These are phyloP conservation scores for Galleria mellonella DNA, from an alignment of 1,140 invertebrate species.

Conservation along the genomic window DNA sequence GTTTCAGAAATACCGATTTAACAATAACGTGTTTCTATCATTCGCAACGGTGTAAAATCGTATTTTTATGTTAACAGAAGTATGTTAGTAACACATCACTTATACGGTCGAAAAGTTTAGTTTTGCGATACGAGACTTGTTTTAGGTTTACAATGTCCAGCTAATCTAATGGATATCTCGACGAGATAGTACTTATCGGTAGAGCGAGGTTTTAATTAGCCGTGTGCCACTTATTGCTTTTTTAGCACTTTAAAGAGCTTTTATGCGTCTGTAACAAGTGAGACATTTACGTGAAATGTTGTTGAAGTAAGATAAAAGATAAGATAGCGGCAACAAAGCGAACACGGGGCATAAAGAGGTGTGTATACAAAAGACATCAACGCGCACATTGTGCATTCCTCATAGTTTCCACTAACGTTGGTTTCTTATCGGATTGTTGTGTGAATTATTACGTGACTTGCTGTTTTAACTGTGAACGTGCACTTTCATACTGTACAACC, in stretches of 20 bases:
- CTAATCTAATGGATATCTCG: constrained; percentile 1
- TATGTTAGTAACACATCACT: constrained; percentile 11
- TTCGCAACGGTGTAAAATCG: constrained; percentile 32
- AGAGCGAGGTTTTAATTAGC: constrained; percentile 3
- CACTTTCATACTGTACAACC: not conserved
- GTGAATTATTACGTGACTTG: constrained; percentile 38
- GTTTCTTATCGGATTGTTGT: constrained; percentile 28
- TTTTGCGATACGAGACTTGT: not conserved
- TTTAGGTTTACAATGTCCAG: constrained; percentile 1
- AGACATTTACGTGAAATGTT: not conserved
- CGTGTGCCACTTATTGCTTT: not conserved
- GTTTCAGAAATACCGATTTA: constrained; percentile 2
- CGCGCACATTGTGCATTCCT: constrained; percentile 19
- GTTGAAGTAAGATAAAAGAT: constrained; percentile 18
- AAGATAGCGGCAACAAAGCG: constrained; percentile 25
- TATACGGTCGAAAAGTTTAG: not conserved
- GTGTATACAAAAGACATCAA: constrained; percentile 62
- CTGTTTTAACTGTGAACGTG: constrained; percentile 12
- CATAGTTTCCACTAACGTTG: constrained; percentile 2
- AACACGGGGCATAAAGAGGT: constrained; percentile 25
- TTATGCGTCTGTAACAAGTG: not conserved
- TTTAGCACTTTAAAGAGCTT: not conserved
- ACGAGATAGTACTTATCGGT: not conserved
- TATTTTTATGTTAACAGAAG: constrained; percentile 14
- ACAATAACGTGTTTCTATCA: constrained; percentile 23